These are phyloP conservation scores for Tigriopus japonicus DNA, from an alignment of 1,140 invertebrate genomes.

Conservation along the genomic window DNA sequence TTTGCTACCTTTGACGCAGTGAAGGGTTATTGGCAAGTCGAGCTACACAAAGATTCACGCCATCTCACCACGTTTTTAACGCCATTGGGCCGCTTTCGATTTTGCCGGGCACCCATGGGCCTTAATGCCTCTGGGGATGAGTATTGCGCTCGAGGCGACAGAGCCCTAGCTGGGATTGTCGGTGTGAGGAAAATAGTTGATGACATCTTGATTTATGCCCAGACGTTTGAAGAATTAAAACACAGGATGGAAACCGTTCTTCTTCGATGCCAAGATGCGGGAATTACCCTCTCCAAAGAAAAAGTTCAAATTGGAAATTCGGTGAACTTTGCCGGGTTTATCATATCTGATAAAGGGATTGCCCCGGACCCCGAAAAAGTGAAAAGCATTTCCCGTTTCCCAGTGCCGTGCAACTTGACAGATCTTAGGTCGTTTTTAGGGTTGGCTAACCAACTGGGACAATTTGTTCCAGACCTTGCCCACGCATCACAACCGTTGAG, in stretches of 20 bases:
- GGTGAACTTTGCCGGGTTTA: slow-evolving; percentile 20
- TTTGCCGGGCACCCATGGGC: slow-evolving; percentile 17
- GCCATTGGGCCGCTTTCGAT: slow-evolving; percentile 18
- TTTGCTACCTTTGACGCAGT: slow-evolving; percentile 21
- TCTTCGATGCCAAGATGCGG: slow-evolving; percentile 15
- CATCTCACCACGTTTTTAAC: slow-evolving; percentile 22
- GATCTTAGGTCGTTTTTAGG: slow-evolving; percentile 14
- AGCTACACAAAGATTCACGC: slow-evolving; percentile 19
- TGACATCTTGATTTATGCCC: slow-evolving; percentile 12
- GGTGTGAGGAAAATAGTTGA: slow-evolving; percentile 12
- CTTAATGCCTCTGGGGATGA: slow-evolving; percentile 19
- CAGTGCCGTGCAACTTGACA: slow-evolving; percentile 6
- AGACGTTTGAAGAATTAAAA: not conserved
- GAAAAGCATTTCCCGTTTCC: slow-evolving; percentile 11
- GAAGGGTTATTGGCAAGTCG: slow-evolving; percentile 23
- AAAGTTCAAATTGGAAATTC: slow-evolving; percentile 19
- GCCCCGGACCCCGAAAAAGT: slow-evolving; percentile 9
- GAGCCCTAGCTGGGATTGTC: slow-evolving; percentile 14
- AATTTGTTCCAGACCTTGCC: slow-evolving; percentile 10
- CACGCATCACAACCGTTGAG: not conserved
- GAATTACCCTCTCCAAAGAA: slow-evolving; percentile 19
- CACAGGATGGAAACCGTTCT: not conserved
- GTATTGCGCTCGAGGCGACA: slow-evolving; percentile 18
- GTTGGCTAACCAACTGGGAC: slow-evolving; percentile 14
- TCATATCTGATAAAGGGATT: slow-evolving; percentile 7